A percentile compares a stretch with the other conserved stretches of the same genome.
Conservation (phyloP, 2,888 invertebrate species). For the Prosapia bicincta region DNA sequence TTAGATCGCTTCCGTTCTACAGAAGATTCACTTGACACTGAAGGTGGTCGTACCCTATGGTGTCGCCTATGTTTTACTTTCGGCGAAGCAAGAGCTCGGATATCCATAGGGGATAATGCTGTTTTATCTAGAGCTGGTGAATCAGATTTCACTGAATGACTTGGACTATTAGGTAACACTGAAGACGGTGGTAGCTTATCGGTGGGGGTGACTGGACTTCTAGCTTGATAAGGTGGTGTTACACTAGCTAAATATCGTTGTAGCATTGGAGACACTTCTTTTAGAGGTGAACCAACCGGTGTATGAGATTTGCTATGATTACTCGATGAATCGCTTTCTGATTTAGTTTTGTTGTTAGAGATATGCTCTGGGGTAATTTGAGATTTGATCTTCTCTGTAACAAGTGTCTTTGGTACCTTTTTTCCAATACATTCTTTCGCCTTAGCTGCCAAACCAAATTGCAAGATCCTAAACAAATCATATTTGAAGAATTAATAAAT, state of each 20-base stretch:
- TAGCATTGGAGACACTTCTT: neutral
- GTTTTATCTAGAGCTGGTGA: constrained; percentile 13
- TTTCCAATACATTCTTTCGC: constrained; percentile 66
- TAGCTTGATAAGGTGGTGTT: constrained; percentile 4
- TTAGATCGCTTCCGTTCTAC: neutral
- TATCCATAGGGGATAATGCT: constrained; percentile 36
- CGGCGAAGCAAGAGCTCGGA: constrained; percentile 37
- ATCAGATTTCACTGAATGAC: constrained; percentile 13
- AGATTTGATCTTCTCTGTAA: constrained; percentile 9
- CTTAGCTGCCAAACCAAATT: constrained; percentile 63
- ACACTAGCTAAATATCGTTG: neutral
- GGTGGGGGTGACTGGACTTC: neutral
- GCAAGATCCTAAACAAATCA: constrained; percentile 47
- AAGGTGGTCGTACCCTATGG: constrained; percentile 29
- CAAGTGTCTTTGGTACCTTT: constrained; percentile 46
- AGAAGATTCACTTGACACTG: constrained; percentile 34
- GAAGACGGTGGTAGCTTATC: constrained; percentile 2
- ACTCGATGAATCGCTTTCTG: neutral
- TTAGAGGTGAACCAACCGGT: constrained; percentile 7
- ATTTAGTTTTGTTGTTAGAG: neutral
- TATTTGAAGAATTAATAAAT: neutral
- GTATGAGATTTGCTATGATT: neutral
- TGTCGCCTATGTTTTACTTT: constrained; percentile 30
- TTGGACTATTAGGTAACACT: constrained; percentile 9
- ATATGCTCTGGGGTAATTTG: neutral